Percentiles rank a stretch among this genome's conserved stretches.
phyloP scores from a whole-genome alignment of 2,888 invertebrate genomes.

The Mongoloraphidia duomilia region DNA sequence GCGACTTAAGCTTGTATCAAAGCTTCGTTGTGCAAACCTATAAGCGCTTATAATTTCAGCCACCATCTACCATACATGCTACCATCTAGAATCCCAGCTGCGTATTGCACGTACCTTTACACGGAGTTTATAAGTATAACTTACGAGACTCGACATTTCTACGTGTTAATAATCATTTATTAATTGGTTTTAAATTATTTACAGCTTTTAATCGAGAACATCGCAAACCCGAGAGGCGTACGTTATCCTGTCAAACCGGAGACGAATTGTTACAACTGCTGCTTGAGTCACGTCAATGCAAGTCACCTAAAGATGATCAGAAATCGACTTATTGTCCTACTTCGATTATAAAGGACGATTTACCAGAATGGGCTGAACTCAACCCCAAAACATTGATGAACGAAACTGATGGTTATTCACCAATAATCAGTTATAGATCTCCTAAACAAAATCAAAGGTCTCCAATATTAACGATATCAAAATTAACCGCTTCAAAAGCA shows the following conservation, averaged over 20 bases:
- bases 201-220: no score
- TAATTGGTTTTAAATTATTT: no score
- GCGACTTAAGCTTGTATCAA: no score
- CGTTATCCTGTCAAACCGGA: conserved; percentile 30
- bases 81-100: no score
- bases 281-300: conserved; percentile 18
- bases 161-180: no score
- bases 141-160: not conserved
- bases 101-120: no score
- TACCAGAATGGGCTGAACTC: conserved; percentile 16
- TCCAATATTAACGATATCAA: not conserved
- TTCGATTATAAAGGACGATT: no score
- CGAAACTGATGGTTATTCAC: not conserved
- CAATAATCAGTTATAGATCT: not conserved
- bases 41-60: no score
- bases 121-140: not conserved
- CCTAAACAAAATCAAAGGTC: not conserved
- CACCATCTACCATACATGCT: no score
- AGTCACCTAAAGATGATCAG: no score
- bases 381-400: conserved; percentile 15
- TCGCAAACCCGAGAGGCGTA: conserved; percentile 22
- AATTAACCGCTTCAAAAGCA: conserved; percentile 7
- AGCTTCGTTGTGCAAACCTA: no score
- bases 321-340: no score
- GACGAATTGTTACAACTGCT: conserved; percentile 26